Base-by-base conservation (phyloP, 2,797 vertebrate genomes). In the Platalea minor region DNA sequence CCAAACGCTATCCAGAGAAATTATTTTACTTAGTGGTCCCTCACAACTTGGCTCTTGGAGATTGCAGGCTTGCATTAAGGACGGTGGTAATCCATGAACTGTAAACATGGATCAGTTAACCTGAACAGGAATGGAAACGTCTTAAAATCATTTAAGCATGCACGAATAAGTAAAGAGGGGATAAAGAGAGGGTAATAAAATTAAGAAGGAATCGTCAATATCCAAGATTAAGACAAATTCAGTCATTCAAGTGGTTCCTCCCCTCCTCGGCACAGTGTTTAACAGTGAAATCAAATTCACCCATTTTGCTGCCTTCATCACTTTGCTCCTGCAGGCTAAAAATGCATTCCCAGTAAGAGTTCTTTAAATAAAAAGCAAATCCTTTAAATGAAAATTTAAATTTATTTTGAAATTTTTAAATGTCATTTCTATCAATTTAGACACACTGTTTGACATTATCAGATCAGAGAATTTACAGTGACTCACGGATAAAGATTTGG, bases 371-470 rank as follows among this genome's bases (percentile, higher is more conserved):
- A 97, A 88, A 93, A 90, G 7, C 96, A 94, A 95, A 96, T 53
- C 26, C 63, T 97, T 97, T 93, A 96, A 96, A 96, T 94, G 95
- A 97, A 97, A 97, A 95, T 92, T 94, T 94, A 95, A 76, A 94
- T 97, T 97, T 97, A 97, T 97, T 97, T 97, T 75, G 80, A 96
- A 96, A 68, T n/a, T 96, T 93, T 92, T 5, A 95, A 91, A 88
- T 61, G 89, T 68, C 0, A 95, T 81, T 96, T 86, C 89, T 97
- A 93, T 95, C 94, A 94, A 96, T 93, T 95, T 91, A 96, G 97
- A 96, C 93, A 97, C 87, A 92, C 69, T 21, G 57, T 87, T 96
- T 81, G 79, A 95, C 92, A 95, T 84, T 59, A 91, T 94, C 96
- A 92, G 93, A 94, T 96, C 92, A 96, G 64, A 84, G 64, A 89